Conservation (phyloP, 1,140 invertebrate species). For the Nasonia longicornis region DNA sequence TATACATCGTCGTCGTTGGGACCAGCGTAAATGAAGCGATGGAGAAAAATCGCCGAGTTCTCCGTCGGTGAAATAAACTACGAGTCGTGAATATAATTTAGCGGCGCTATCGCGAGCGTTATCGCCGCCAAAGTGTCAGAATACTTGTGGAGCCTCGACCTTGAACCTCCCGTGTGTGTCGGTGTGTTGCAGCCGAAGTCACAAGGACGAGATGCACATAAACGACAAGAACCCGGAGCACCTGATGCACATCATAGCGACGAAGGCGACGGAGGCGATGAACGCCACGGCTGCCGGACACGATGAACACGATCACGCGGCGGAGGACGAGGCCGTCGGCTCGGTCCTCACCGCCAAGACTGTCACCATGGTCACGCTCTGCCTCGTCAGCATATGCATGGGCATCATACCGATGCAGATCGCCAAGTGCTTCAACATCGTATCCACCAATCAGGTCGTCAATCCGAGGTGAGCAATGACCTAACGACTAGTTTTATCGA, state of each 20-base stretch:
- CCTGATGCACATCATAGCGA: slow-evolving; percentile 8
- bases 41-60: too few species aligned
- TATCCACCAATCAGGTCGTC: slow-evolving; percentile 64
- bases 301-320: slow-evolving; percentile 54
- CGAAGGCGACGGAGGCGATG: neutral
- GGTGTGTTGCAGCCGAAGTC: too few species aligned
- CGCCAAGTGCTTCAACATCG: slow-evolving; percentile 75
- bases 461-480: slow-evolving; percentile 48
- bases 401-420: slow-evolving; percentile 78
- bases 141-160: too few species aligned
- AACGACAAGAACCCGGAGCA: neutral
- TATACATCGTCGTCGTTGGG: neutral
- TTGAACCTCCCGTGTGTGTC: too few species aligned
- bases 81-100: too few species aligned
- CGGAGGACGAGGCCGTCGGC: slow-evolving; percentile 50
- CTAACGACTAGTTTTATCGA: too few species aligned
- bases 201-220: slow-evolving; percentile 18
- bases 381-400: slow-evolving; percentile 76
- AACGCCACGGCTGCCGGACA: neutral
- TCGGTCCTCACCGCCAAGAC: slow-evolving; percentile 74
- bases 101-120: too few species aligned
- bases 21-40: too few species aligned
- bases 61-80: too few species aligned
- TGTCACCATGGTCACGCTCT: slow-evolving; percentile 79
- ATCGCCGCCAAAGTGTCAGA: too few species aligned